These are phyloP conservation scores for Drosophila nr. fundita DNA, from an alignment of 2,888 invertebrate genomes.

Conservation along the genomic window DNA sequence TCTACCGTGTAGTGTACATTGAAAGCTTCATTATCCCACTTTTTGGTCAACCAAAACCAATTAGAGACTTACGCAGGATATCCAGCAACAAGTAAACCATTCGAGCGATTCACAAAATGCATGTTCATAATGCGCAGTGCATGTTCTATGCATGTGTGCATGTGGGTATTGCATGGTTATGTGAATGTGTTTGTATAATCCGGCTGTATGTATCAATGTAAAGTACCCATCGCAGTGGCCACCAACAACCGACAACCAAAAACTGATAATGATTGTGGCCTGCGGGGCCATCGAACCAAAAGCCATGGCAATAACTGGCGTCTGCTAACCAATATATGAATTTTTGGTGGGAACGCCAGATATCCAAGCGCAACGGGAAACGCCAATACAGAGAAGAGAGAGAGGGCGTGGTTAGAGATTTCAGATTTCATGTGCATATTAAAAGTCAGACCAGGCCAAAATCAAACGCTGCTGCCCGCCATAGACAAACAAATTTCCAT, in stretches of 20 bases:
- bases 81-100: conserved; percentile 58
- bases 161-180: not conserved
- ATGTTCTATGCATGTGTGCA: conserved; percentile 10
- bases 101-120: conserved; percentile 38
- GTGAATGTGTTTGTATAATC: conserved; percentile 6
- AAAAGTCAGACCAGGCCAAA: conserved; percentile 63
- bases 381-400: conserved; percentile 6
- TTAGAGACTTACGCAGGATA: conserved; percentile 33
- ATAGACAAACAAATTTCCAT: conserved; percentile 76
- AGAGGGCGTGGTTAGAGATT: conserved; percentile 39
- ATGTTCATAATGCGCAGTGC: conserved; percentile 42
- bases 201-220: conserved; percentile 29
- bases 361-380: conserved; percentile 1
- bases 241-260: conserved; percentile 58
- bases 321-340: conserved; percentile 65
- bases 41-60: conserved; percentile 44
- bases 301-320: conserved; percentile 75
- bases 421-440: conserved; percentile 71
- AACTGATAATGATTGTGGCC: conserved; percentile 81
- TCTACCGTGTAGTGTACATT: conserved; percentile 5
- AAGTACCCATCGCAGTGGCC: conserved; percentile 27
- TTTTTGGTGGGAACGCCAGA: conserved; percentile 33
- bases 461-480: conserved; percentile 65
- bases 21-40: conserved; percentile 56
- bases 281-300: conserved; percentile 57